phyloP scores from a whole-genome alignment of 2,888 invertebrate genomes.

The Crematogaster levior region DNA sequence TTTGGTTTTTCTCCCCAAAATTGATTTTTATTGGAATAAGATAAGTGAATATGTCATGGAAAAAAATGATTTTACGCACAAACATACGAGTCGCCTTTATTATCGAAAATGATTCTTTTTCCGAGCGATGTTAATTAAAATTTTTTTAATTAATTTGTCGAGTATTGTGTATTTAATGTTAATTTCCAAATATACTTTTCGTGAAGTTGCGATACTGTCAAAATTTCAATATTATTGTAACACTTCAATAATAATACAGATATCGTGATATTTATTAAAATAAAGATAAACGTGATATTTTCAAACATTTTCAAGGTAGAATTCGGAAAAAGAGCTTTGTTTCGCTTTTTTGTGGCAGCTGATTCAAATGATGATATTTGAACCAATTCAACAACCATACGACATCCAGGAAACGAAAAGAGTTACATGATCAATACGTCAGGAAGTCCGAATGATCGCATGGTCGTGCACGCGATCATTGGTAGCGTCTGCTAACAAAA shows the following conservation, averaged over 20 bases:
- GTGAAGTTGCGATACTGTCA: too few species aligned
- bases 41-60: too few species aligned
- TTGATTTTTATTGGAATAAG: not conserved
- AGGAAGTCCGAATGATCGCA: constrained; percentile 38
- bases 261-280: not conserved
- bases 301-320: not conserved
- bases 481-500: constrained; percentile 27
- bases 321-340: not conserved
- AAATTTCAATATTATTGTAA: too few species aligned
- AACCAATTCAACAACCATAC: constrained; percentile 18
- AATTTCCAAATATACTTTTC: not conserved
- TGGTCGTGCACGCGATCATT: constrained; percentile 27
- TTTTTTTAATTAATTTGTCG: not conserved
- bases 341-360: not conserved
- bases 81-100: not conserved
- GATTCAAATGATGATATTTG: constrained; percentile 3
- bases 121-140: not conserved
- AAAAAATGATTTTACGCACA: not conserved
- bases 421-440: constrained; percentile 9
- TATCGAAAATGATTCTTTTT: not conserved
- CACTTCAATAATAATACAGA: not conserved
- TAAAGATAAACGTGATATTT: not conserved
- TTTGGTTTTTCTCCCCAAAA: not conserved
- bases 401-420: constrained; percentile 40
- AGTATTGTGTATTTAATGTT: not conserved